Conservation (phyloP, 2,113 vertebrate genomes). For the Verasper variegatus region DNA sequence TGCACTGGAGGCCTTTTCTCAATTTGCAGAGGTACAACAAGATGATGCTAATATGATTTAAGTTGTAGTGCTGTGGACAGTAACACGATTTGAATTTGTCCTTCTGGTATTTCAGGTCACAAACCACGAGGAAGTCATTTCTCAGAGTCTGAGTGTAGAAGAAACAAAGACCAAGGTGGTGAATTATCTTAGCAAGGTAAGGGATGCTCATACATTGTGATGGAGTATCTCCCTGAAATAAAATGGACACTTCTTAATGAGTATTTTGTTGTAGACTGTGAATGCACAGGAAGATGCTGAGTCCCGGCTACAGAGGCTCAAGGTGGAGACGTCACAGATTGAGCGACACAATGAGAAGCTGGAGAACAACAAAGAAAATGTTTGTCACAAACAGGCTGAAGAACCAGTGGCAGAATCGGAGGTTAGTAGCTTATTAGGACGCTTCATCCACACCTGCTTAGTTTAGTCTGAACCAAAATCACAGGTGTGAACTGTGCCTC, state of each 20-base stretch:
- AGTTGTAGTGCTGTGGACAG: background rate
- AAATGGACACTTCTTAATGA: background rate
- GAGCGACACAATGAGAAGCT: slow-evolving; percentile 57
- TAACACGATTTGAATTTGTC: background rate
- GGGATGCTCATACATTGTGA: background rate
- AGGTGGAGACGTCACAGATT: slow-evolving; percentile 78
- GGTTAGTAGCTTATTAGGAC: slow-evolving; percentile 69
- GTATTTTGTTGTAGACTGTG: slow-evolving; percentile 76
- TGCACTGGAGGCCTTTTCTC: slow-evolving; percentile 89
- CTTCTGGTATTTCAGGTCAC: slow-evolving; percentile 84
- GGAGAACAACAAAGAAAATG: slow-evolving; percentile 39
- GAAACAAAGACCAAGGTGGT: slow-evolving; percentile 89
- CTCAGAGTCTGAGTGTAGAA: slow-evolving; percentile 88
- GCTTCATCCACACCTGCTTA: too few species aligned
- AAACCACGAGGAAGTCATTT: slow-evolving; percentile 91
- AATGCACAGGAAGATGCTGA: slow-evolving; percentile 77
- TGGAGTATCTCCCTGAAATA: background rate
- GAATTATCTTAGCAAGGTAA: slow-evolving; percentile 93
- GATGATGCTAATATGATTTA: background rate
- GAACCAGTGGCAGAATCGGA: slow-evolving; percentile 63
- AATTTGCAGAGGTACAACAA: slow-evolving; percentile 90
- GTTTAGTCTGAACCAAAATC: too few species aligned
- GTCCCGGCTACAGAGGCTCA: slow-evolving; percentile 80
- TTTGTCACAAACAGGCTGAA: slow-evolving; percentile 1
- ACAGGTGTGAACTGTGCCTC: too few species aligned